Conservation (phyloP, 2,113 vertebrate genomes). For the Gallinago media region DNA sequence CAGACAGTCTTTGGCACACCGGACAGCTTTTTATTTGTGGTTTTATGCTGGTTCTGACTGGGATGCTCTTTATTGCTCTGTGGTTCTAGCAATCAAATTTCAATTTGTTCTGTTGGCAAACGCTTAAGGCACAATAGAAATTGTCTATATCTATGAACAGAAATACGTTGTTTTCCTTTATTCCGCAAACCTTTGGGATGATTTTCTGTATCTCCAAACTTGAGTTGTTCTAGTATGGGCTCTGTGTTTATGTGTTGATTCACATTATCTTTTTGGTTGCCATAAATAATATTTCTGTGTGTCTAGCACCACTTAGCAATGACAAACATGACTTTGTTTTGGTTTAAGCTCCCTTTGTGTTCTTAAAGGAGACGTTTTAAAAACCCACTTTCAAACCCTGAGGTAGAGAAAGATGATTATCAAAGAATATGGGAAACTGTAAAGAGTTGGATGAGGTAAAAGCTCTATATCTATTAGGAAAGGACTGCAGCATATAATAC, state of each 20-base stretch:
- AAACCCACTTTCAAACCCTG: background rate
- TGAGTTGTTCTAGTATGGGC: background rate
- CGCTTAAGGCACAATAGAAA: background rate
- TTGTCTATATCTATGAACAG: background rate
- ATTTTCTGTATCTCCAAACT: background rate
- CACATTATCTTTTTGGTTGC: background rate
- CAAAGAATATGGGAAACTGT: background rate
- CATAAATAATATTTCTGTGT: background rate
- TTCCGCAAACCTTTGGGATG: background rate
- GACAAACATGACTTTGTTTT: background rate
- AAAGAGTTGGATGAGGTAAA: fast-evolving
- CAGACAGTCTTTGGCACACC: background rate
- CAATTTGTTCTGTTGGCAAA: slow-evolving; percentile 37
- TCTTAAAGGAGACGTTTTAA: background rate
- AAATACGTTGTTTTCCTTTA: background rate
- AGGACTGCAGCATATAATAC: background rate
- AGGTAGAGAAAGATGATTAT: background rate
- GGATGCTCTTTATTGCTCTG: background rate
- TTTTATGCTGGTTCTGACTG: slow-evolving; percentile 45
- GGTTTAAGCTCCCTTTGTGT: background rate
- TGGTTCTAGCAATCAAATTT: slow-evolving; percentile 25
- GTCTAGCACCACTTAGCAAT: background rate
- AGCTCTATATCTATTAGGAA: background rate
- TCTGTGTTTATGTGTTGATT: background rate
- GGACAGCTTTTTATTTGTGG: slow-evolving; percentile 22